Conservation (phyloP, 1,140 invertebrate genomes). For the Bursaphelenchus mucronatus region DNA sequence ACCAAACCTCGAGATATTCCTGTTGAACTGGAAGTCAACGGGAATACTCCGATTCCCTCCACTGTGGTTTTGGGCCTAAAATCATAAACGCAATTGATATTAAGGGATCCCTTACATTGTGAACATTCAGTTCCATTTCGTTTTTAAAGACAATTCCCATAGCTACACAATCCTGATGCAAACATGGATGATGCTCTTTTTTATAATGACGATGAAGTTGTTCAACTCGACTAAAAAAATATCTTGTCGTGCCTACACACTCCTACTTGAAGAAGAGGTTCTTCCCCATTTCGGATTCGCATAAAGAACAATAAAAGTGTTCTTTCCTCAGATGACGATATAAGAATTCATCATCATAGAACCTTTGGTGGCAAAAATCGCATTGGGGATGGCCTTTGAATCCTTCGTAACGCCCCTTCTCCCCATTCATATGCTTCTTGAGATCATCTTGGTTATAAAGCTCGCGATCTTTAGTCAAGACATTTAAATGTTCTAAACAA, state of each 20-base stretch:
- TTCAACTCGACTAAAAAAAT: constrained; percentile 29
- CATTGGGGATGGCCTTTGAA: constrained; percentile 5
- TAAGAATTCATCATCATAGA: constrained; percentile 39
- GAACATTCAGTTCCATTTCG: constrained; percentile 39
- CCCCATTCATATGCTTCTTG: constrained; percentile 11
- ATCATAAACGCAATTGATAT: background rate
- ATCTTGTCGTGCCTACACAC: too few relatives aligned
- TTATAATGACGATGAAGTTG: constrained; percentile 37
- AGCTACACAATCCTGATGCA: constrained; percentile 23
- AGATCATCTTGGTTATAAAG: constrained; percentile 6
- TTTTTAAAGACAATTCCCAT: constrained; percentile 45
- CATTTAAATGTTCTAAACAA: constrained; percentile 40
- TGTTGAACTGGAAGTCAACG: constrained; percentile 13
- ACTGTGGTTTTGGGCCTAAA: constrained; percentile 8
- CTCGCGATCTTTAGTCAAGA: constrained; percentile 21
- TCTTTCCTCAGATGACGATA: constrained; percentile 43
- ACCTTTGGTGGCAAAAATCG: constrained; percentile 40
- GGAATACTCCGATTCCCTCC: constrained; percentile 5
- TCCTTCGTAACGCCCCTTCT: background rate
- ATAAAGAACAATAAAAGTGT: constrained; percentile 46
- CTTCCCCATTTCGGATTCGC: constrained; percentile 36
- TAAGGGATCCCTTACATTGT: constrained; percentile 13
- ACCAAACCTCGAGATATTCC: background rate
- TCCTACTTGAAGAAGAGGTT: constrained; percentile 20
- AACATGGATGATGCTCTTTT: constrained; percentile 38